Base-by-base conservation (phyloP, 2,888 invertebrate genomes). In the Actias luna region DNA sequence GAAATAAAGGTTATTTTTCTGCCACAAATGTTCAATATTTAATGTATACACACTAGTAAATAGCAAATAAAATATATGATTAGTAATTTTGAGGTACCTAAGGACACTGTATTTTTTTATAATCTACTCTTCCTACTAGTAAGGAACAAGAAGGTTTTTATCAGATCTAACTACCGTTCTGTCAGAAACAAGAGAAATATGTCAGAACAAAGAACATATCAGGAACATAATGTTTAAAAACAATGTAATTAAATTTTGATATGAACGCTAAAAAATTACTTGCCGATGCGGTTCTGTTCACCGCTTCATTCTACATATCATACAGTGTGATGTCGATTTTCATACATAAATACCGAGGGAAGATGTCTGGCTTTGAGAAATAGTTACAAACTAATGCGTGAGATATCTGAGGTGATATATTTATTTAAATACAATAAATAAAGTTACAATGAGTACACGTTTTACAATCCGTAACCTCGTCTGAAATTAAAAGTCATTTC, bases 311-410 rank as follows among this genome's bases (percentile, higher is more conserved):
- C 59, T 83, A 75, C 65, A 62, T 77, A 0, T 85, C 86, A 0
- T 85, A 86, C 63, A 75, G 67, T 16, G 16, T 83, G 10, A 84
- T 85, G 84, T 74, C 81, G 5, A 64, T 68, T 33, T 72, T 83
- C 18, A 85, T 86, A 42, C 65, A 72, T 22, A 77, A 66, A 55
- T 75, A 80, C 70, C 75, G 82, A 58, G 70, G 67, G 59, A 76
- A 74, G 36, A 31, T 60, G 22, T 36, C 63, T 7, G 55, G 35
- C 12, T 42, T 59, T 60, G 64, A 63, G 18, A 42, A 67, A 62
- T 67, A 62, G 58, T 46, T 18, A 18, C n/a, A 18, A 42, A 42
- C 18, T 8, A 18, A 18, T 42, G 8, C 18, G 2, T 5, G 7
- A 39, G 16, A 39, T n/a, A 39, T 50, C 25, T 8, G 25, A 12